Conservation (phyloP, 2,797 vertebrate species). For the Pseudotriccus pelzelni region DNA sequence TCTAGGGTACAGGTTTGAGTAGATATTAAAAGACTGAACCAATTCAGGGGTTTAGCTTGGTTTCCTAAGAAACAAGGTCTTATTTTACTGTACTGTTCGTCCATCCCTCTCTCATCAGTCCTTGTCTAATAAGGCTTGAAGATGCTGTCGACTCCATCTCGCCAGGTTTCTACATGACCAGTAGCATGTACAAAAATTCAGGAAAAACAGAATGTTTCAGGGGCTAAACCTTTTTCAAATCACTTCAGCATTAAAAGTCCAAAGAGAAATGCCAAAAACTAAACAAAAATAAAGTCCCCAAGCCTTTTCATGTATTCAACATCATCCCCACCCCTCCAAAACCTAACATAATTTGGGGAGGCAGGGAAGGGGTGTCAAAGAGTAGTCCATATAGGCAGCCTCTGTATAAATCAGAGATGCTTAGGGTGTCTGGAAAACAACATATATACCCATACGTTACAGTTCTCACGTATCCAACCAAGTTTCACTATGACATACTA, state of each 20-base stretch:
- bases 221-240: not conserved
- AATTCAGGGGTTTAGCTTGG: not conserved
- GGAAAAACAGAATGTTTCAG: not conserved
- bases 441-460: not conserved
- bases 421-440: not conserved
- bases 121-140: not conserved
- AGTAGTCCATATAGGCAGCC: not conserved
- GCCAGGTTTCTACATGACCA: not conserved
- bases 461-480: not conserved
- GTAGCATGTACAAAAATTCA: not conserved
- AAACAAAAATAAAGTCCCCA: not conserved
- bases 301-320: not conserved
- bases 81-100: not conserved
- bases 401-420: not conserved
- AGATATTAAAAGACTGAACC: not conserved
- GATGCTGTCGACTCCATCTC: not conserved
- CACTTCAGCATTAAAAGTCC: not conserved
- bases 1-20: not conserved
- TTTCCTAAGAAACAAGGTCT: not conserved
- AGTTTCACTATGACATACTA: not conserved
- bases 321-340: not conserved
- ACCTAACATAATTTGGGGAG: not conserved
- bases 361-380: fast-evolving
- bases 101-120: not conserved
- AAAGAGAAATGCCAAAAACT: not conserved